phyloP scores from a whole-genome alignment of 30 jellyfish, hydroid and myxozoan genomes.

The Aurelia coerulea region DNA sequence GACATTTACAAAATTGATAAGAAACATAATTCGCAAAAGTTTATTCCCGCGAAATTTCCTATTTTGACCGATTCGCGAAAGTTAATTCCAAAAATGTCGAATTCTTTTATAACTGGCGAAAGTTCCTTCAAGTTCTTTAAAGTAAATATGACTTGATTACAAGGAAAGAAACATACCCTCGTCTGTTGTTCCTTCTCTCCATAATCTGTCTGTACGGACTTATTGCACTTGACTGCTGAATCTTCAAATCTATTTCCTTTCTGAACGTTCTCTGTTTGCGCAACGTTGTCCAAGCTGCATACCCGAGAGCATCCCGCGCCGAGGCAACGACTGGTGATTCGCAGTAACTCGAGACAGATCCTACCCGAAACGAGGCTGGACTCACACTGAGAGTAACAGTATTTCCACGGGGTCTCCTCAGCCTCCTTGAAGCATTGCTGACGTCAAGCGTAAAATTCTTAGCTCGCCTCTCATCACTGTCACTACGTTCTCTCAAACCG shows the following conservation, averaged over 20 bases:
- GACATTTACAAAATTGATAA: no score
- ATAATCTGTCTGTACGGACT: slow-evolving; percentile 55
- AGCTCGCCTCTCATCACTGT: slow-evolving; percentile 85
- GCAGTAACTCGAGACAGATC: slow-evolving; percentile 64
- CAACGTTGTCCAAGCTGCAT: slow-evolving; percentile 96
- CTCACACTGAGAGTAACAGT: slow-evolving; percentile 80
- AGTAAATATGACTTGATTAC: no score
- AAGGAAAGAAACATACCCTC: slow-evolving; percentile 52
- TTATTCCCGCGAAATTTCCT: no score
- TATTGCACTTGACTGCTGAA: slow-evolving; percentile 66
- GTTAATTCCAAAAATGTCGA: no score
- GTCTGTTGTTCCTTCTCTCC: slow-evolving; percentile 45
- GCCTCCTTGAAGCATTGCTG: slow-evolving; percentile 74
- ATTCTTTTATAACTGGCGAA: no score
- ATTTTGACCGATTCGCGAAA: no score
- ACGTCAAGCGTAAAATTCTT: slow-evolving; percentile 74
- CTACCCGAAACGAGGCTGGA: slow-evolving; percentile 79
- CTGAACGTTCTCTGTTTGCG: slow-evolving; percentile 88
- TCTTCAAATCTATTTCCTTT: slow-evolving; percentile 81
- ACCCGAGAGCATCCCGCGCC: slow-evolving; percentile 80
- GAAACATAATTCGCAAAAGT: no score
- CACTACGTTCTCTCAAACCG: slow-evolving; percentile 78
- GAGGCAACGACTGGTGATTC: slow-evolving; percentile 84
- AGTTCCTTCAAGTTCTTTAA: no score
- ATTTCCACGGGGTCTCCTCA: slow-evolving; percentile 82